Conservation (phyloP, 2,797 vertebrate species). For the Podarcis lilfordi region DNA sequence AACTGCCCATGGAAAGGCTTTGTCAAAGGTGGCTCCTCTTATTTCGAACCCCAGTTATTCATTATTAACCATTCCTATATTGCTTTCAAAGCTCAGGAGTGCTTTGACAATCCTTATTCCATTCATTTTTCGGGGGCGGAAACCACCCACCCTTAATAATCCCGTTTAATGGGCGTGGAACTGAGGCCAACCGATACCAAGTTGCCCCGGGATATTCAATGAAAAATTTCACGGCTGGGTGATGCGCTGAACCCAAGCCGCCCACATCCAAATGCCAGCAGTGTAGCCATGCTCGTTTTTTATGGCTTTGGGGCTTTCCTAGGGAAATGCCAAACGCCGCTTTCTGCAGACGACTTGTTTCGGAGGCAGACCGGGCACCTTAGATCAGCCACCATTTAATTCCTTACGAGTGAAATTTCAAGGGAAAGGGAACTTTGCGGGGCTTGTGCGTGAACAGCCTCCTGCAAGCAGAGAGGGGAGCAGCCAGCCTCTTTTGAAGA, state of each 20-base stretch:
- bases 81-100: background rate
- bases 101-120: background rate
- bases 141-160: conserved; percentile 28
- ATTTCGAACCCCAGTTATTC: background rate
- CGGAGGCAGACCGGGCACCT: too few species aligned
- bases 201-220: conserved; percentile 6
- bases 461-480: background rate
- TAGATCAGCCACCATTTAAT: too few species aligned
- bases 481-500: background rate
- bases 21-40: background rate
- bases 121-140: background rate
- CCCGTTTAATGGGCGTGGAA: conserved; percentile 32
- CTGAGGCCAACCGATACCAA: conserved; percentile 31
- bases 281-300: background rate
- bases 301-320: background rate
- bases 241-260: background rate
- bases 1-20: background rate
- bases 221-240: conserved; percentile 6
- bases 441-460: background rate
- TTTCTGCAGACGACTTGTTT: background rate
- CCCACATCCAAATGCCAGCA: background rate
- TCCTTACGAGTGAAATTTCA: background rate
- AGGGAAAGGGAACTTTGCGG: background rate
- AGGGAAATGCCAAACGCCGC: background rate
- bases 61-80: background rate